Evolutionary conservation across 2,888 invertebrate genomes (phyloP).

Genomic region (Tetranychus piercei): DNA sequence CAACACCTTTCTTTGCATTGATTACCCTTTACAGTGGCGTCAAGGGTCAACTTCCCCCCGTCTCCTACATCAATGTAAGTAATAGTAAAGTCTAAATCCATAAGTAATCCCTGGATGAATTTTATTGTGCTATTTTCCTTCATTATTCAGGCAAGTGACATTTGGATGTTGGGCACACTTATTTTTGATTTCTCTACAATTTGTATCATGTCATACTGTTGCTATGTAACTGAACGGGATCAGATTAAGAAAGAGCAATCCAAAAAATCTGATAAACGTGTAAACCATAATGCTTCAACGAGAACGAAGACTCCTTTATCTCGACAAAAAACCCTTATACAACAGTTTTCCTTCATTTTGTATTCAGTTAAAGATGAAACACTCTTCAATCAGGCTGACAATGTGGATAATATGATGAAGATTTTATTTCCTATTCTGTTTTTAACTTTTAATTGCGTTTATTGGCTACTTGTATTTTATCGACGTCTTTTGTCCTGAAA

Average conservation of each 20-base stretch:
- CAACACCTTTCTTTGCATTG: background rate
- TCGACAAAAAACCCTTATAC: background rate
- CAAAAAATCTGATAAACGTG: background rate
- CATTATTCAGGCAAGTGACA: background rate
- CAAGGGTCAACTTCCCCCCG: background rate
- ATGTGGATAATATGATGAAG: background rate
- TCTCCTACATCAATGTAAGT: conserved; percentile 7
- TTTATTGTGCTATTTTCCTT: background rate
- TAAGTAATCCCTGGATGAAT: no score
- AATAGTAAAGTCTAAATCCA: background rate
- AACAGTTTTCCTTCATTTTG: background rate
- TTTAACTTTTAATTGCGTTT: conserved; percentile 4
- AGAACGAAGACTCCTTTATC: background rate
- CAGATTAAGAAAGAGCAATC: background rate
- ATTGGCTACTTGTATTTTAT: background rate
- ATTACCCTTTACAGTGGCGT: conserved; percentile 1
- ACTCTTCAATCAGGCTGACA: background rate
- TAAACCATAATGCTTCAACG: background rate
- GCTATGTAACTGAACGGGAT: background rate
- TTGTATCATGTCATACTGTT: background rate
- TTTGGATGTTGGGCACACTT: conserved; percentile 9
- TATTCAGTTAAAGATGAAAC: background rate
- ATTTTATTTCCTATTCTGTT: background rate
- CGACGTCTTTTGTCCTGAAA: background rate
- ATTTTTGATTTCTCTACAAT: conserved; percentile 1